Evolutionary conservation across 2,113 vertebrate genomes (phyloP).

Genomic region (Ploceus nigricollis): DNA sequence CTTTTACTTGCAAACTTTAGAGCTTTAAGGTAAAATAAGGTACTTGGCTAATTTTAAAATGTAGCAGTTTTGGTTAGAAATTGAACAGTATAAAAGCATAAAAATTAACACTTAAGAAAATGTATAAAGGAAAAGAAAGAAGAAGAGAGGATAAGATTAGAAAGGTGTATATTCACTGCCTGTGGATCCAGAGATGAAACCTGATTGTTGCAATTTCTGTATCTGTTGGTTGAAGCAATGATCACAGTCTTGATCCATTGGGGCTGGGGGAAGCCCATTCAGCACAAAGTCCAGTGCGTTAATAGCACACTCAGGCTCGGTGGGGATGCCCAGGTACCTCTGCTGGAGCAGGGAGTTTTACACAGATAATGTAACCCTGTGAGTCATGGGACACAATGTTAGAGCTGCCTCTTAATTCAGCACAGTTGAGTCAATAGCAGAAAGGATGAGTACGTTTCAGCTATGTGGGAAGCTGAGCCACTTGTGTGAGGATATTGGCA

Average conservation of each 20-base stretch:
- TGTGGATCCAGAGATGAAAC: not conserved
- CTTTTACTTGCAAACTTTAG: not conserved
- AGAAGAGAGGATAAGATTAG: not conserved
- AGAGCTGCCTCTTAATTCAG: not conserved
- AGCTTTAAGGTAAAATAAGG: not conserved
- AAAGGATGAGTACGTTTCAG: not conserved
- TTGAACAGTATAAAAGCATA: not conserved
- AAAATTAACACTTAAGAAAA: not conserved
- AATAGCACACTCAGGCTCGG: not conserved
- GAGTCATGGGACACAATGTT: rapidly evolving
- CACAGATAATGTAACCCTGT: too few relatives aligned
- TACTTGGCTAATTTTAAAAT: not conserved
- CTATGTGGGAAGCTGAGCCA: not conserved
- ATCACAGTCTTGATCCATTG: rapidly evolving
- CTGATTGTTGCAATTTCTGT: not conserved
- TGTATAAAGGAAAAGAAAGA: not conserved
- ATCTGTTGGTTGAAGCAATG: rapidly evolving
- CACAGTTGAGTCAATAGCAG: not conserved
- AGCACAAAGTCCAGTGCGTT: not conserved
- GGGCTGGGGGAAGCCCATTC: not conserved
- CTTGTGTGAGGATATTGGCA: not conserved
- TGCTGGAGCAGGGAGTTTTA: rapidly evolving
- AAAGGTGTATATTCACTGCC: not conserved
- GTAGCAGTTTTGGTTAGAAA: not conserved
- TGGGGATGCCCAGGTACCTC: not conserved